A percentile compares a stretch with the other conserved stretches of the same genome.
Conservation (phyloP, 2,113 vertebrate genomes). For the Gadus macrocephalus region DNA sequence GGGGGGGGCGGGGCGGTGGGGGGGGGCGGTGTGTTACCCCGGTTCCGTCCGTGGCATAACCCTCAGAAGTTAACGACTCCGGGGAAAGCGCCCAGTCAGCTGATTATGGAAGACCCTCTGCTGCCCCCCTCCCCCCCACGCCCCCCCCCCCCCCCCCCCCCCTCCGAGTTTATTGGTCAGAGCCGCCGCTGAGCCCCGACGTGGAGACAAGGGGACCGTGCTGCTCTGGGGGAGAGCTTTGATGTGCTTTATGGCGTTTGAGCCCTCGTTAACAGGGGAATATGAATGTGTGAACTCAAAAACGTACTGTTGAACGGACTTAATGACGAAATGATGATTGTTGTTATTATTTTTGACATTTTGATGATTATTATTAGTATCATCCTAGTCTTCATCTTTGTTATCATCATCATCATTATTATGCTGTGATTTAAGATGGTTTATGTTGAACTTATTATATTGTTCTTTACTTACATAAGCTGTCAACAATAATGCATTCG, state of each 20-base stretch:
- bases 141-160: not conserved
- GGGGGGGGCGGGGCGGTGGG: slow-evolving; percentile 28
- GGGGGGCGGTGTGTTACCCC: slow-evolving; percentile 26
- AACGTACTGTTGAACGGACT: no score
- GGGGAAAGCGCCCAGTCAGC: slow-evolving; percentile 47
- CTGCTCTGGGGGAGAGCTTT: no score
- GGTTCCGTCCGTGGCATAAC: slow-evolving; percentile 30
- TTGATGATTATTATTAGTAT: not conserved
- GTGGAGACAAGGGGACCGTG: not conserved
- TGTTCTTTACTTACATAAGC: no score
- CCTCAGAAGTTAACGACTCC: slow-evolving; percentile 56
- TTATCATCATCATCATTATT: no score
- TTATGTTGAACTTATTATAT: no score
- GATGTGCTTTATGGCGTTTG: no score
- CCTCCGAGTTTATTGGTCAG: slow-evolving; percentile 25
- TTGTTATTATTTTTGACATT: not conserved
- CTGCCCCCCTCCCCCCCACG: not conserved
- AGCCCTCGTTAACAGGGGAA: no score
- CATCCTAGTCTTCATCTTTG: not conserved
- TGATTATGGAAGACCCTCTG: slow-evolving; percentile 33
- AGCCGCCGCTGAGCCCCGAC: slow-evolving; percentile 23
- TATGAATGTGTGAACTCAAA: no score
- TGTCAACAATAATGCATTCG: no score
- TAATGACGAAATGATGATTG: no score
- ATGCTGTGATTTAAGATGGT: no score